Conservation (phyloP, 1,140 invertebrate species). For the Macrobrachium rosenbergii region DNA sequence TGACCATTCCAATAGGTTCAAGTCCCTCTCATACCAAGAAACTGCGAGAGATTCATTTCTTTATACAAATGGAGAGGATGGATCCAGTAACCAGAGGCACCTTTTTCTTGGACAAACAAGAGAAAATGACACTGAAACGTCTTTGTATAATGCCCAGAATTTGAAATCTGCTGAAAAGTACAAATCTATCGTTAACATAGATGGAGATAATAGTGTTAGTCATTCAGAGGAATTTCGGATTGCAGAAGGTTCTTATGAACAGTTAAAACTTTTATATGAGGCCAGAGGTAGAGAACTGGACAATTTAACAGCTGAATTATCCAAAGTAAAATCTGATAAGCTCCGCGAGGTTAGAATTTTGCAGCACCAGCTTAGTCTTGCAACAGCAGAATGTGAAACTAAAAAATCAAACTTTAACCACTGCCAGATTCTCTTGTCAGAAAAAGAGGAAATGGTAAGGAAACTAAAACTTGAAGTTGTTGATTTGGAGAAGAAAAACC, state of each 20-base stretch:
- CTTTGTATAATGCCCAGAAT: too few species aligned
- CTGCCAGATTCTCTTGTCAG: constrained; percentile 45
- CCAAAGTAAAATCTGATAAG: constrained; percentile 56
- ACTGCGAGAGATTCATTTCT: background rate
- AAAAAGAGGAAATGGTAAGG: constrained; percentile 54
- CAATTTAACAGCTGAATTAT: constrained; percentile 44
- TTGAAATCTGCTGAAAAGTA: constrained; percentile 28
- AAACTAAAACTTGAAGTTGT: constrained; percentile 39
- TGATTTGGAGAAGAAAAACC: constrained; percentile 33
- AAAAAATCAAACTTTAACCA: constrained; percentile 46
- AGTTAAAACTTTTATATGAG: constrained; percentile 60
- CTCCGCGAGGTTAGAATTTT: constrained; percentile 39
- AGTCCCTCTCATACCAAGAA: constrained; percentile 33
- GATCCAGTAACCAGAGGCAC: background rate
- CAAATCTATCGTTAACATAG: background rate
- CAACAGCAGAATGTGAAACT: constrained; percentile 55
- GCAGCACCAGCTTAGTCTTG: constrained; percentile 58
- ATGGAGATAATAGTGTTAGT: background rate
- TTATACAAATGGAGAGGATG: background rate
- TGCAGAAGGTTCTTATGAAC: constrained; percentile 50
- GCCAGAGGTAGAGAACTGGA: constrained; percentile 59
- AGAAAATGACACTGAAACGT: too few species aligned
- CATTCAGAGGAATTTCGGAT: constrained; percentile 27
- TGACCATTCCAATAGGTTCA: constrained; percentile 3
- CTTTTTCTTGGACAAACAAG: background rate